Base-by-base conservation (phyloP, 2,797 vertebrate species). In the Odontamblyopus lacepedii region DNA sequence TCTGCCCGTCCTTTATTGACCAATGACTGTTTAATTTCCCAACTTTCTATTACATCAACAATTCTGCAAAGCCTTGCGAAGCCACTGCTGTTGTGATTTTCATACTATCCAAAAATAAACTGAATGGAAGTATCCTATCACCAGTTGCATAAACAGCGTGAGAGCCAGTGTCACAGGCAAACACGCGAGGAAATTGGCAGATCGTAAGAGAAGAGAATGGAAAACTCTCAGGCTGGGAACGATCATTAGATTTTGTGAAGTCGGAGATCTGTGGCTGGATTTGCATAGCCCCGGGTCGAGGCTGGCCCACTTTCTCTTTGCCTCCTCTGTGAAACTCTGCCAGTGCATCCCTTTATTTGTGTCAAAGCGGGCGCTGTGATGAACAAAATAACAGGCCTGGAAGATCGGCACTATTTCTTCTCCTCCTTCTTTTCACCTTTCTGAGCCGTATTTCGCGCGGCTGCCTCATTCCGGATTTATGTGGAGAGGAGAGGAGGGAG, bases 211-310 rank as follows among this genome's bases (percentile, higher is more conserved):
- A 72, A 73, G 68, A 72, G 72, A 83, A 76, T 83, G 79, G 78
- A 78, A 89, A 88, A 78, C 41, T 50, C 73, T 87, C 61, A 76
- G 70, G 74, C 86, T 91, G 2, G 41, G 80, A 89, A 76, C 88
- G 86, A 91, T 92, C 85, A 85, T 90, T 91, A 88, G 85, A 91
- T 90, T 60, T 92, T 90, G 86, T 85, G 82, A 90, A 90, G 81
- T 90, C 85, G 82, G 83, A 77, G 48, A 82, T 80, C 79, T 87
- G 86, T 69, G 75, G 85, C 80, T 84, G 85, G 89, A 92, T 93
- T 92, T 92, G 91, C 91, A 91, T 91, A 88, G 92, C 91, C 91
- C 84, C 50, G 74, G 91, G 91, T 92, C 92, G 91, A 91, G 89
- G 85, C 83, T 91, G 91, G 85, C 90, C 91, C 90, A 92, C 89